A percentile compares a stretch with the other conserved stretches of the same genome.
phyloP scores from a whole-genome alignment of 2,113 vertebrate genomes.

The Peucedramus taeniatus region DNA sequence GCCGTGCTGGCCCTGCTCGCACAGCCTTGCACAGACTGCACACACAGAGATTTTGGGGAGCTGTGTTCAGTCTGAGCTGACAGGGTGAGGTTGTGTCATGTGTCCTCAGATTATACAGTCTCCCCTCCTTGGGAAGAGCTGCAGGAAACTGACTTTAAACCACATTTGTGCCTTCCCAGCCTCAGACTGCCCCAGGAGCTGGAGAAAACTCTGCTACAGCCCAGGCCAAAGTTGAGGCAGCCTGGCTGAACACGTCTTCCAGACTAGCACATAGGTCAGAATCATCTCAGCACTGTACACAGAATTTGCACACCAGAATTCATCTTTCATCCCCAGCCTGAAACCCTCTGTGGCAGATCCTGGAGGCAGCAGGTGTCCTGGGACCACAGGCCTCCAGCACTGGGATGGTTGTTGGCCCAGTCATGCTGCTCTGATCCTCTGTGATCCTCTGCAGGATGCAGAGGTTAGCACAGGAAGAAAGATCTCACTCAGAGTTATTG shows the following conservation, averaged over 20 bases:
- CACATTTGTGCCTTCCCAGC: background rate
- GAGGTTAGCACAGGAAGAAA: background rate
- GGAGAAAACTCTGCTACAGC: background rate
- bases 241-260: background rate
- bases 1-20: background rate
- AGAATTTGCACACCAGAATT: background rate
- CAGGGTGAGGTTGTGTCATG: background rate
- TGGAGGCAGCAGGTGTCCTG: background rate
- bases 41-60: background rate
- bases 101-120: background rate
- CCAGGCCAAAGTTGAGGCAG: background rate
- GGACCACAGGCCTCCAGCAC: background rate
- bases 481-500: background rate
- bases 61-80: background rate
- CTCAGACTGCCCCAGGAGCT: background rate
- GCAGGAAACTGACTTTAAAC: background rate
- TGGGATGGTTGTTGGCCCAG: background rate
- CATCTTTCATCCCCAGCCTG: background rate
- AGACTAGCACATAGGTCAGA: background rate
- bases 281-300: background rate
- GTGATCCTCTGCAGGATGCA: background rate
- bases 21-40: background rate
- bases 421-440: background rate
- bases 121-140: background rate
- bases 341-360: background rate